Percentiles rank a stretch among this genome's conserved stretches.
Evolutionary conservation across 2,113 vertebrate species (phyloP).

Genomic region (Apaloderma vittatum): DNA sequence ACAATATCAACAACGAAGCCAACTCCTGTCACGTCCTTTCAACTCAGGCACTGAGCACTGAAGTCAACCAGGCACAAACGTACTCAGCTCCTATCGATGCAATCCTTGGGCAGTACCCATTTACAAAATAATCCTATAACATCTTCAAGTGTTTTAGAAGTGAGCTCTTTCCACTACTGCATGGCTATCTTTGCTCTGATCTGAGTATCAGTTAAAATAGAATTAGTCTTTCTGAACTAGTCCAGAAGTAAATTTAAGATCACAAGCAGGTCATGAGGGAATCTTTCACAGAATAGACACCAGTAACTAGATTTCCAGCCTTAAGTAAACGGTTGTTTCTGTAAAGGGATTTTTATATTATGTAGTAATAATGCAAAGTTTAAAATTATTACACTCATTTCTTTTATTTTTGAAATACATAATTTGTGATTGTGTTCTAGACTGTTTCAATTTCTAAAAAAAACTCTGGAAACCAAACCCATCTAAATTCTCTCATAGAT

Average conservation of each 20-base stretch:
- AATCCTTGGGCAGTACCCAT: background rate
- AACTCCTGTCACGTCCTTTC: background rate
- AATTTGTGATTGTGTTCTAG: background rate
- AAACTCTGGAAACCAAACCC: background rate
- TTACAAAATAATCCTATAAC: background rate
- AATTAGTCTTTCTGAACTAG: background rate
- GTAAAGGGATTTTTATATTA: background rate
- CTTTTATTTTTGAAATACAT: background rate
- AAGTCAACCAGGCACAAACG: background rate
- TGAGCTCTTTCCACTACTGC: too few species aligned
- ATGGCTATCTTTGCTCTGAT: background rate
- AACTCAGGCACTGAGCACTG: background rate
- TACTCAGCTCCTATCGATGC: background rate
- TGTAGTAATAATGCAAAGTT: background rate
- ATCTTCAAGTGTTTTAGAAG: too few species aligned
- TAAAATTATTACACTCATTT: background rate
- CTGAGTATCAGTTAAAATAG: background rate
- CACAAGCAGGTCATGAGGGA: background rate
- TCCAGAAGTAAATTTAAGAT: background rate
- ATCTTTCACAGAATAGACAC: background rate
- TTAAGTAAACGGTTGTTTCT: background rate
- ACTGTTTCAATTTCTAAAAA: background rate
- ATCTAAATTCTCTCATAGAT: background rate
- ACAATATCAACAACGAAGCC: background rate
- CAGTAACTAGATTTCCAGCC: background rate